Evolutionary conservation across 2,113 vertebrate species (phyloP).

Genomic region (crab-eating macaque (Macaca fascicularis)): DNA sequence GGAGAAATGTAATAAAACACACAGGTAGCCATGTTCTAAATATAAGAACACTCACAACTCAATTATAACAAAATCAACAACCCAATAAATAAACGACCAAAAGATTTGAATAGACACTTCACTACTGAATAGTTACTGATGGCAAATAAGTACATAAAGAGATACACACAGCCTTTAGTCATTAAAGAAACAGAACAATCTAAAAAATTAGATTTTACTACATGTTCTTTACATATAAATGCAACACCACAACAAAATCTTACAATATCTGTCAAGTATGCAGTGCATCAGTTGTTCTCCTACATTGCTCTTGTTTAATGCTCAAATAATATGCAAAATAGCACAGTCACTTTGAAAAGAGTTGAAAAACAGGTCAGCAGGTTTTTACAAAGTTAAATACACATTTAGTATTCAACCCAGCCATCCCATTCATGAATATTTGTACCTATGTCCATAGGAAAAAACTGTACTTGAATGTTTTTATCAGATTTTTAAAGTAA

Average conservation of each 20-base stretch:
- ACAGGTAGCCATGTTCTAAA: background rate
- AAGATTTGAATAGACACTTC: background rate
- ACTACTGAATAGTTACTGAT: background rate
- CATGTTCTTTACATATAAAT: background rate
- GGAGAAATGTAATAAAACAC: background rate
- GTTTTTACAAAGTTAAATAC: background rate
- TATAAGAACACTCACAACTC: background rate
- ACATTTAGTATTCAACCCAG: background rate
- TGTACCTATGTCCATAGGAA: background rate
- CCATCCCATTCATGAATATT: background rate
- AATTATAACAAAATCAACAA: background rate
- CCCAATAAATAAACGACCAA: background rate
- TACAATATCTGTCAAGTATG: background rate
- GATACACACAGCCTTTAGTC: background rate
- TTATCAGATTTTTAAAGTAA: background rate
- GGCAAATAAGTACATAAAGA: background rate
- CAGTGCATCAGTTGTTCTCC: background rate
- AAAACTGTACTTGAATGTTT: background rate
- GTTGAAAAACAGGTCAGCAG: background rate
- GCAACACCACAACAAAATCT: background rate
- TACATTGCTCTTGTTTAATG: background rate
- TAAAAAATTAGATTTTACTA: background rate
- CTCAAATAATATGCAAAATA: background rate
- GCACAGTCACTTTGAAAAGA: background rate
- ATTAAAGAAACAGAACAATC: background rate